A percentile compares a stretch with the other conserved stretches of the same genome.
These are phyloP conservation scores for Datnioides undecimradiatus DNA, from an alignment of 2,113 vertebrate species.

Conservation along the genomic window DNA sequence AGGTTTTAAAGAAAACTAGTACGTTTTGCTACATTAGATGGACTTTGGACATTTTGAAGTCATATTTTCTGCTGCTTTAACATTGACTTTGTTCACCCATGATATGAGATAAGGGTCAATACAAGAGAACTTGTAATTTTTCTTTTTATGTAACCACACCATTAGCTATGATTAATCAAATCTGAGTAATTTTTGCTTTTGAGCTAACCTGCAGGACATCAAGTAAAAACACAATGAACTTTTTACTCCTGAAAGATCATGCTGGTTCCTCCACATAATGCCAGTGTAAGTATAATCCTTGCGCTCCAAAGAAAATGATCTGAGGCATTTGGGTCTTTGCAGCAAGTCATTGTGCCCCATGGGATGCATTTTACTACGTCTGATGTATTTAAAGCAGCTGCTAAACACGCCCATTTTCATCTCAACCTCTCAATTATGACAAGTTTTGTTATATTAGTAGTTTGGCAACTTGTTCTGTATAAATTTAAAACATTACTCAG, in stretches of 20 bases:
- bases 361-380: not conserved
- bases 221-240: not conserved
- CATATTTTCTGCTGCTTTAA: not conserved
- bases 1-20: not conserved
- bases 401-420: not conserved
- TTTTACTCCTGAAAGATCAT: not conserved
- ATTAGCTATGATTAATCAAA: not conserved
- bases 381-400: not conserved
- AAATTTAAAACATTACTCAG: not conserved
- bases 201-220: not conserved
- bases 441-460: not conserved
- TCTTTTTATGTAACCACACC: too few species aligned
- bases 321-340: not conserved
- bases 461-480: constrained; percentile 1
- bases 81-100: not conserved
- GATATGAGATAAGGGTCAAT: not conserved
- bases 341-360: not conserved
- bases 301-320: not conserved
- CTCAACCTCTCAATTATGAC: not conserved
- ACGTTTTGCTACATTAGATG: not conserved
- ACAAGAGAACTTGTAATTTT: too few species aligned
- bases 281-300: not conserved
- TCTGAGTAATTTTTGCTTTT: not conserved
- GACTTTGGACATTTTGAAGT: not conserved
- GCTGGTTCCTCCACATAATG: not conserved